Base-by-base conservation (phyloP, 2,888 invertebrate species). In the Sturmia bella region DNA sequence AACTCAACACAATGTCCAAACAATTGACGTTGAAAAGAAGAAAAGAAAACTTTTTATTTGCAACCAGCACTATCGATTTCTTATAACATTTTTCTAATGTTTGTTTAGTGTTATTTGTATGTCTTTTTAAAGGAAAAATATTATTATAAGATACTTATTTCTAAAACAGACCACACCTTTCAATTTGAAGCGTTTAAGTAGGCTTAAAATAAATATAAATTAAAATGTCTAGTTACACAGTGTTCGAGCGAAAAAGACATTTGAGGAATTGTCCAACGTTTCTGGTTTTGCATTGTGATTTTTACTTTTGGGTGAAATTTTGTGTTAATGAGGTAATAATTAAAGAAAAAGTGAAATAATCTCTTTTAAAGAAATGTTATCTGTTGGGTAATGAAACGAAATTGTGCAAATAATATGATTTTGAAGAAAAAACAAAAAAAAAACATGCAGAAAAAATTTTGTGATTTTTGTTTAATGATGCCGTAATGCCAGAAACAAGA, bases 241-340 rank as follows among this genome's bases (percentile, higher is more conserved):
- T 41, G 21, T n/a, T n/a, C n/a, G 15, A n/a, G 43, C 12, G 7
- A 63, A 17, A 24, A 41, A 17, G 13, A 2, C 41, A 68, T 19
- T 56, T 43, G 6, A 56, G 56, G 54, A 27, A 68, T 56, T 68
- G 68, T 17, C 17, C 56, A 32, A 54, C 32, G 3, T 32, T 32
- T 3, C 27, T 27, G 3, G 27, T 27, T 27, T 27, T 27, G 3
- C 6, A 9, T 68, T 27, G 32, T 19, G 27, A 56, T n/a, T 54
- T 12, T 39, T 21, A 19, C 13, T 21, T 66, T 66, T 50, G 13
- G 37, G 37, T 37, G n/a, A 19, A 48, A 19, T 19, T 37, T 63
- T 45, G 4, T 17, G 15, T 19, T 27, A 63, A 63, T 17, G 27
- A 13, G 63, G 64, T 50, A 64, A n/a, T 64, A 50, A 50, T 50